Base-by-base conservation (phyloP, 2,888 invertebrate genomes). In the Melanargia galathea region DNA sequence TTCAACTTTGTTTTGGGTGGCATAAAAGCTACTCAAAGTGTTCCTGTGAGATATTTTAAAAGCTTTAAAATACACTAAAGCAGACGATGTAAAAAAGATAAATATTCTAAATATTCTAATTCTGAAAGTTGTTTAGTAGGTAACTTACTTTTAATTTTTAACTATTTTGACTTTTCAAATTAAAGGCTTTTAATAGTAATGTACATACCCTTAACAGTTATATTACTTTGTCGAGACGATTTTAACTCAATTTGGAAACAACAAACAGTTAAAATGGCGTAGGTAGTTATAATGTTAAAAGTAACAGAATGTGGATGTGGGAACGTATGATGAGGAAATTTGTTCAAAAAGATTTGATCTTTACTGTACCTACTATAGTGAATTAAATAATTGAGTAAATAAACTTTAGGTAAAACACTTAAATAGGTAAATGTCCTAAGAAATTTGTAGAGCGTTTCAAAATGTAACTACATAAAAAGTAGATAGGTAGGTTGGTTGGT, bases 271-370 rank as follows among this genome's bases (percentile, higher is more conserved):
- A 77, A 79, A 75, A 78, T 78, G 77, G 75, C 68, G 73, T 79
- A n/a, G n/a, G n/a, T n/a, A n/a, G n/a, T n/a, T n/a, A 74, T 80
- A 75, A 80, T 77, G 74, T 78, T 70, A 76, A 74, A 74, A 72
- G 72, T 70, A 75, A 70, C 69, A 35, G 74, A 75, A 73, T 78
- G 82, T 82, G 83, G 75, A 73, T 78, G 82, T 82, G 83, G 75
- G 82, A 82, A 81, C 65, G 66, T 48, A 65, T 56, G 43, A 43
- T 40, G 56, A 49, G 51, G 60, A 63, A 73, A 65, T 75, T 75
- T 75, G 75, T 76, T 66, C 38, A 43, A 56, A 35, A 45, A 52
- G 65, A 49, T 62, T 54, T 49, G 43, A 60, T 64, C 64, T 30
- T 48, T 46, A 61, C 64, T 61, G 61, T 52, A 49, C 64, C 52